These are phyloP conservation scores for Eurystomus gularis DNA, from an alignment of 2,113 vertebrate species.

Conservation along the genomic window DNA sequence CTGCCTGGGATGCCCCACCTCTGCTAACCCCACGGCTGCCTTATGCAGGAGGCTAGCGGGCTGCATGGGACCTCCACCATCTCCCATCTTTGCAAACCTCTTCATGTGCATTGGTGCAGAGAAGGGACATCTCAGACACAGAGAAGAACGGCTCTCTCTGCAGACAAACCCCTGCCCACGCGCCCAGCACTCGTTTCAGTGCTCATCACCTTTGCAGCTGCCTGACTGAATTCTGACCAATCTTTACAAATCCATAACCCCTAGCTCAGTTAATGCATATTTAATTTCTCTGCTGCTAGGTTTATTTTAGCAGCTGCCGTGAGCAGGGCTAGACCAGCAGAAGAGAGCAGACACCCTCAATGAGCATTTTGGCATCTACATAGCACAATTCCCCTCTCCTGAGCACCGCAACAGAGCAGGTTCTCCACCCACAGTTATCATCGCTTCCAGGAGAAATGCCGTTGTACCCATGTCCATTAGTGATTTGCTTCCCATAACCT, in stretches of 20 bases:
- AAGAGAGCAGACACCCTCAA: background rate
- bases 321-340: background rate
- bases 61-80: background rate
- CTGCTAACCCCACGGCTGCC: background rate
- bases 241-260: background rate
- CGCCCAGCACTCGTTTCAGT: rapidly evolving
- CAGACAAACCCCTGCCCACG: background rate
- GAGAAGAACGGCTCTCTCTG: background rate
- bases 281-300: background rate
- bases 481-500: background rate
- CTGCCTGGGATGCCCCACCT: background rate
- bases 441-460: background rate
- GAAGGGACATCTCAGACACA: background rate
- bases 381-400: background rate
- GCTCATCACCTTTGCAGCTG: background rate
- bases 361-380: background rate
- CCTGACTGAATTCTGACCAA: background rate
- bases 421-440: background rate
- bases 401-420: background rate
- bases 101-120: rapidly evolving
- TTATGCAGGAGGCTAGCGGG: rapidly evolving
- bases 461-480: background rate
- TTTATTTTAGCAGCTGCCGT: background rate
- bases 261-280: background rate
- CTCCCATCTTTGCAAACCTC: background rate